Conservation (phyloP, 2,797 vertebrate species). For the Streptopelia turtur region DNA sequence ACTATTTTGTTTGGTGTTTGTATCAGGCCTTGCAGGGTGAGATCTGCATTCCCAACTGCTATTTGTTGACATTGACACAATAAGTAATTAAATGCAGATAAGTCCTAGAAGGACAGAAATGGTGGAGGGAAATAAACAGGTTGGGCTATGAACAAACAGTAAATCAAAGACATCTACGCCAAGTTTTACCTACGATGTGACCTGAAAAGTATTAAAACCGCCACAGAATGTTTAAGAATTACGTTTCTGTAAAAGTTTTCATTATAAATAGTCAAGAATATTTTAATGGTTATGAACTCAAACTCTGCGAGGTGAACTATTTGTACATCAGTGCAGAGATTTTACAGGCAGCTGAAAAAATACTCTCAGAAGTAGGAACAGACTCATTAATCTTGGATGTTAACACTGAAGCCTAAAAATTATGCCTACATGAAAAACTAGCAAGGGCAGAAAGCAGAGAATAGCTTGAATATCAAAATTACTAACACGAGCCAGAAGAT, state of each 20-base stretch:
- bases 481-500: not conserved
- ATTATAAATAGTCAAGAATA: not conserved
- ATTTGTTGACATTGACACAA: not conserved
- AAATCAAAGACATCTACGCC: not conserved
- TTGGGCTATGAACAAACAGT: not conserved
- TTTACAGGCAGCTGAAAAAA: constrained; percentile 46
- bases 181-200: not conserved
- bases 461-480: not conserved
- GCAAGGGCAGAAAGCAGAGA: not conserved
- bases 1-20: not conserved
- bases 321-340: not conserved
- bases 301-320: not conserved
- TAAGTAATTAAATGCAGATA: constrained; percentile 41
- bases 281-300: not conserved
- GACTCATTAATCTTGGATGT: not conserved
- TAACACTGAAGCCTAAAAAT: not conserved
- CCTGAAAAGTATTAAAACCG: not conserved
- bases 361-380: not conserved
- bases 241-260: not conserved
- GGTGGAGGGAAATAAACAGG: not conserved
- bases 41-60: not conserved
- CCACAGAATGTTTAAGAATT: not conserved
- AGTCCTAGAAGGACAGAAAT: constrained; percentile 17
- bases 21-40: not conserved
- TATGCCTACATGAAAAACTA: not conserved